Conservation (phyloP, 2,113 vertebrate species). For the Pampusana beccarii region DNA sequence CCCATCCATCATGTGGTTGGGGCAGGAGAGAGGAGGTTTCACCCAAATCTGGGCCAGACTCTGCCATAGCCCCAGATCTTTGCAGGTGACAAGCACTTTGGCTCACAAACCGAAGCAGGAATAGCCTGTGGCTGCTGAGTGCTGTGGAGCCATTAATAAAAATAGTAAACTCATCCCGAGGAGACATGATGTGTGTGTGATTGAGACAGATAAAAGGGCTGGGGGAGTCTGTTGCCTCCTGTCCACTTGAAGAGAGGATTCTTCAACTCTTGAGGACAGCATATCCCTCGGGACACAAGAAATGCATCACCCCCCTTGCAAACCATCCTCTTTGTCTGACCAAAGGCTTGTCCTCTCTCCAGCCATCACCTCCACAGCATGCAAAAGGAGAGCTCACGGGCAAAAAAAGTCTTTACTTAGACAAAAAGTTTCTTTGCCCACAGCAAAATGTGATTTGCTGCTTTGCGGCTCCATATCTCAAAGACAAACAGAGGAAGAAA, state of each 20-base stretch:
- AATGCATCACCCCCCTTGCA: background rate
- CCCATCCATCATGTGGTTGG: rapidly evolving
- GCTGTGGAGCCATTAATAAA: background rate
- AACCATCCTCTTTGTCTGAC: background rate
- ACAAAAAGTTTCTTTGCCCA: background rate
- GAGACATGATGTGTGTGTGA: background rate
- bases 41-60: background rate
- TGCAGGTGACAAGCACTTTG: background rate
- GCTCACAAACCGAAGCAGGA: background rate
- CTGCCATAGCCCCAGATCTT: background rate
- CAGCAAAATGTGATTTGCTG: background rate
- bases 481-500: background rate
- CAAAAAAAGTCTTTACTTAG: background rate
- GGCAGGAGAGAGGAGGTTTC: background rate
- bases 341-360: background rate
- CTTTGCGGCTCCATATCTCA: rapidly evolving
- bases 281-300: background rate
- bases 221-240: background rate
- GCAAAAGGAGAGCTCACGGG: background rate
- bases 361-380: background rate
- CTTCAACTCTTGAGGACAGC: background rate
- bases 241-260: background rate
- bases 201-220: background rate
- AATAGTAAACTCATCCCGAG: background rate
- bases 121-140: background rate